Evolutionary conservation across 2,113 vertebrate genomes (phyloP), one percentile per base, ranked within the genome.

Genomic region (Semnornis frantzii): DNA sequence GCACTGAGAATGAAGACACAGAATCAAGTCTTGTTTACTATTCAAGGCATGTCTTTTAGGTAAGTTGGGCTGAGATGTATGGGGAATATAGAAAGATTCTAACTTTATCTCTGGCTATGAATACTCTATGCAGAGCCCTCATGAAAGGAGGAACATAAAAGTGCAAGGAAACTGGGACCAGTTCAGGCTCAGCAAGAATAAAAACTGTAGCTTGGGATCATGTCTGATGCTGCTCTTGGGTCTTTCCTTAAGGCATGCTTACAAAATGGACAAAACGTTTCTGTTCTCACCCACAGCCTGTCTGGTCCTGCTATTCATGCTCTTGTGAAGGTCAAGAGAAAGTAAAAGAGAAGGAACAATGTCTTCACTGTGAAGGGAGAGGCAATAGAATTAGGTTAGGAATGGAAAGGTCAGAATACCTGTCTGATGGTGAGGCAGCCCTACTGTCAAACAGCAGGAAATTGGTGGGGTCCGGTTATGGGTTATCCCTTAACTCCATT

Each of bases 301-400:
- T 31, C 31, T 52, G 37, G 9, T 59, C 10, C 37, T 17, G 9
- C 19, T 52, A 8, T 73, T 83, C 18, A 16, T 64, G 44, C 5
- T 76, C 30, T 5, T 5, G 27, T 34, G 33, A 18, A 76, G 33
- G 25, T 50, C 28, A 8, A 12, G 15, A 37, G 15, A 71, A 16
- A 39, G 57, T 9, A 80, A 8, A 23, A 48, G 39, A 60, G 65
- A 27, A 30, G 16, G 25, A 8, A 12, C 46, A 9, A 8, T 4
- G 2, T 15, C 9, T 33, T 82, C 23, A 2, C 7, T 0, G 0
- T 9, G 14, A 17, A 48, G 37, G 7, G 28, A 24, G 25, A 70
- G 50, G 7, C 17, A 21, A 6, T 28, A 21, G 28, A 1, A n/a
- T 34, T 55, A 37, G 10, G 1, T 6, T 60, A 24, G 48, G 50